phyloP scores from a whole-genome alignment of 1,140 invertebrate species.

The Vanessa tameamea region DNA sequence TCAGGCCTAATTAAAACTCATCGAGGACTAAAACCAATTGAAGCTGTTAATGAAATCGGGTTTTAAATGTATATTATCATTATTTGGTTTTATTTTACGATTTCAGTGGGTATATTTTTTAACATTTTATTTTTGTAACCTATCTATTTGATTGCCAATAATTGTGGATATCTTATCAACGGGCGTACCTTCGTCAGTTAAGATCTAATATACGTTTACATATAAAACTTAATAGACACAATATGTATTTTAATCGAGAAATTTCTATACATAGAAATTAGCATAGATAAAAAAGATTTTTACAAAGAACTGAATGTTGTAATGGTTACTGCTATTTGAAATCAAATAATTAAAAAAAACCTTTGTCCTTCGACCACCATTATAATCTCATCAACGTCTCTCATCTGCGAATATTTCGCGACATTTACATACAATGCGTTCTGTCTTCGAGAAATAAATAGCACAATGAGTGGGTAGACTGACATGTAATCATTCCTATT shows the following conservation, averaged over 20 bases:
- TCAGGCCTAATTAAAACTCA: constrained; percentile 25
- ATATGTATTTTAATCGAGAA: too few species aligned
- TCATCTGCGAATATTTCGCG: constrained; percentile 23
- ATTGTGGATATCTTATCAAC: too few species aligned
- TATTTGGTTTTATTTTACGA: not conserved
- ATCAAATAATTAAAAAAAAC: too few species aligned
- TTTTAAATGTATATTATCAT: constrained; percentile 1
- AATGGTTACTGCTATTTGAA: too few species aligned
- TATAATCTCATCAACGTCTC: constrained; percentile 1
- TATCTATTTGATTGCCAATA: not conserved
- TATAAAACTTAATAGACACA: too few species aligned
- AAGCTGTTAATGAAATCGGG: constrained; percentile 19
- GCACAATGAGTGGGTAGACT: constrained; percentile 25
- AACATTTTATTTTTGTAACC: not conserved
- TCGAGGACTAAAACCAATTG: constrained; percentile 23
- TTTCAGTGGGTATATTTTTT: not conserved
- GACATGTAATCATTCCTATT: constrained; percentile 29
- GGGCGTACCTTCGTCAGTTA: too few species aligned
- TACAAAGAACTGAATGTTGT: too few species aligned
- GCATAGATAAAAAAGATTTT: too few species aligned
- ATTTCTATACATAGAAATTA: too few species aligned
- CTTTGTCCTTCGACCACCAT: constrained; percentile 10
- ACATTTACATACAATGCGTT: constrained; percentile 36
- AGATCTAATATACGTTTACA: too few species aligned
- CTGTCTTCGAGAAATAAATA: constrained; percentile 19